phyloP scores from a whole-genome alignment of 92 coral and sea anemone species.

The Diadumene lineata region DNA sequence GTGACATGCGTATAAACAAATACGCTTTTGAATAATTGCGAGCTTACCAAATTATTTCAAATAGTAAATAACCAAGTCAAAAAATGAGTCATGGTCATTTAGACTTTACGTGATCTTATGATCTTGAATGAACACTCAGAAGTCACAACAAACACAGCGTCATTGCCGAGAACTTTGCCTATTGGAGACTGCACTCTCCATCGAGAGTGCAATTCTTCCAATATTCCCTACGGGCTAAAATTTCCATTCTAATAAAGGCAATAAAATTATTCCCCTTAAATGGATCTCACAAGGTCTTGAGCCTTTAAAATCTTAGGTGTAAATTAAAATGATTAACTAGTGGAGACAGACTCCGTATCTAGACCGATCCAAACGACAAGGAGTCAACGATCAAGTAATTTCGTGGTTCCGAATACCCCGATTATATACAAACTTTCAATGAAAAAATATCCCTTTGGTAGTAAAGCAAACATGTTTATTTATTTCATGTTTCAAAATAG shows the following conservation, averaged over 20 bases:
- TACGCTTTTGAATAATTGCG: background rate
- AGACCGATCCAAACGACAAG: background rate
- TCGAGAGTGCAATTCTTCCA: background rate
- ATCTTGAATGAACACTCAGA: background rate
- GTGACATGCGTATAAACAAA: constrained; percentile 25
- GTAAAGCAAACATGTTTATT: background rate
- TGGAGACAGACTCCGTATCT: background rate
- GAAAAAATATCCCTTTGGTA: background rate
- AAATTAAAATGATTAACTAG: constrained; percentile 5
- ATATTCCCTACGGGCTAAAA: background rate
- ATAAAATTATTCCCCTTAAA: background rate
- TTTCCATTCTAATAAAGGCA: background rate
- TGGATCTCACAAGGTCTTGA: background rate
- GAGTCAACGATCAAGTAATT: background rate
- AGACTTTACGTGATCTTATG: constrained; percentile 22
- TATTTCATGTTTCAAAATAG: background rate
- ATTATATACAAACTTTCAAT: background rate
- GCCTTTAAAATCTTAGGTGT: constrained; percentile 1
- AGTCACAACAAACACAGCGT: background rate
- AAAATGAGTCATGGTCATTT: background rate
- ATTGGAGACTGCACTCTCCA: background rate
- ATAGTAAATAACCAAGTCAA: background rate
- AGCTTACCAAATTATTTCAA: background rate
- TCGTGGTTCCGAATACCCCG: background rate
- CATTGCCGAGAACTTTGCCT: background rate